phyloP scores from a whole-genome alignment of 2,888 invertebrate species.

The Parapristionchus giblindavisi region DNA sequence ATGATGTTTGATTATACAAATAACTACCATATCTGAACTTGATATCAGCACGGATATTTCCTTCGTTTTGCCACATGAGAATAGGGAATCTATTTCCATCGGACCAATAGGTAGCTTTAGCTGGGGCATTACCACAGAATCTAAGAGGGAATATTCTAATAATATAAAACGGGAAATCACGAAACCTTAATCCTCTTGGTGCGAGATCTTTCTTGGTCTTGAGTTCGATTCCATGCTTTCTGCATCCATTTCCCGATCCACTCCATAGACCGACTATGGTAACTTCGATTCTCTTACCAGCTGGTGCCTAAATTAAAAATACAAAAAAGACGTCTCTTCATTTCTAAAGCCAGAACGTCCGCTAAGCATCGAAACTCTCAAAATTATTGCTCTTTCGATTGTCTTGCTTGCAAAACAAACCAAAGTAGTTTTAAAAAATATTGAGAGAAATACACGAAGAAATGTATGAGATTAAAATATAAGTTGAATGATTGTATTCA shows the following conservation, averaged over 20 bases:
- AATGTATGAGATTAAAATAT: background rate
- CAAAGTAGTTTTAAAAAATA: background rate
- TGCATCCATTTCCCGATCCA: background rate
- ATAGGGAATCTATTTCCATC: conserved; percentile 12
- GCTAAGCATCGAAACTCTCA: background rate
- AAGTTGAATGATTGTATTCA: too few relatives aligned
- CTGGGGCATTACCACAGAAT: conserved; percentile 14
- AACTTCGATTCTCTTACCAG: conserved; percentile 5
- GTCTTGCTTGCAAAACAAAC: background rate
- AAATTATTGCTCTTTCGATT: background rate
- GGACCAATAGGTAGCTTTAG: conserved; percentile 10
- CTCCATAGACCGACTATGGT: background rate
- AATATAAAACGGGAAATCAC: background rate
- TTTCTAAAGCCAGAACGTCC: background rate
- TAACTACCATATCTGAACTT: conserved; percentile 24
- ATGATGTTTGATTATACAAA: too few relatives aligned
- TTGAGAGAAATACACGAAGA: background rate
- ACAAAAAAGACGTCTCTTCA: background rate
- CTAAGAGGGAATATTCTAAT: background rate
- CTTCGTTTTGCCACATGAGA: conserved; percentile 2
- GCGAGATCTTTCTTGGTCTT: conserved; percentile 22
- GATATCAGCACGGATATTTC: conserved; percentile 7
- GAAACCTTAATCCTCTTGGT: conserved; percentile 19
- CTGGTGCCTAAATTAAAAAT: conserved; percentile 2
- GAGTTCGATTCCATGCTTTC: conserved; percentile 9